Evolutionary conservation across 2,888 invertebrate species (phyloP).

Genomic region (Zele albiditarsus): DNA sequence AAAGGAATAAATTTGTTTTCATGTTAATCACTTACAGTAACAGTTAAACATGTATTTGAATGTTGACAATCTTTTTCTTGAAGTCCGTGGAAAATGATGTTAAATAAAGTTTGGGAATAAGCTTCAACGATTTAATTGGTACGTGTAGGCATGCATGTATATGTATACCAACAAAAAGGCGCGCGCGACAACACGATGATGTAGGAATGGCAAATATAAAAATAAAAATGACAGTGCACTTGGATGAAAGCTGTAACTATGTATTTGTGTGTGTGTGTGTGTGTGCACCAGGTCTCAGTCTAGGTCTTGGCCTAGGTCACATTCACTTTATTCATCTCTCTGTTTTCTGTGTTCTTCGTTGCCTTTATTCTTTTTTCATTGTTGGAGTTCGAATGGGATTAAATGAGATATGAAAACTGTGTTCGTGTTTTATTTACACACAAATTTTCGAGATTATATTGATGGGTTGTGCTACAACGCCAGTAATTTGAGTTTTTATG

Average conservation of each 20-base stretch:
- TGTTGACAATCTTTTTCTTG: too few relatives aligned
- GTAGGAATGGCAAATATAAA: slow-evolving; percentile 26
- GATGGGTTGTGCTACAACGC: too few relatives aligned
- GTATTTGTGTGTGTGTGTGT: slow-evolving; percentile 46
- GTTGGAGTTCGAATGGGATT: too few relatives aligned
- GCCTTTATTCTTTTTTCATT: slow-evolving; percentile 33
- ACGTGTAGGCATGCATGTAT: background rate
- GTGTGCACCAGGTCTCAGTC: background rate
- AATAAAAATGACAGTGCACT: slow-evolving; percentile 44
- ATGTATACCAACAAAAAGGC: background rate
- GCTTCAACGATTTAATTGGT: background rate
- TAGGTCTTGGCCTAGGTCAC: slow-evolving; percentile 70
- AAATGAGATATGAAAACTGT: too few relatives aligned
- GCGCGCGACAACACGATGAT: slow-evolving; percentile 22
- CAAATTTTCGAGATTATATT: too few relatives aligned
- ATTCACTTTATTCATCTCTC: slow-evolving; percentile 46
- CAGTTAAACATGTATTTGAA: background rate
- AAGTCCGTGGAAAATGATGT: too few relatives aligned
- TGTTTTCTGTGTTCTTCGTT: slow-evolving; percentile 27
- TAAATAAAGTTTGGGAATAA: too few relatives aligned
- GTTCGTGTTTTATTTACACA: too few relatives aligned
- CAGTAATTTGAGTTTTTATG: too few relatives aligned
- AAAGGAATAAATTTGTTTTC: too few relatives aligned
- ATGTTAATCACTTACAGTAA: background rate
- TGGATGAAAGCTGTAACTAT: slow-evolving; percentile 58